Conservation (phyloP, 2,888 invertebrate genomes). For the Graphium colonna region DNA sequence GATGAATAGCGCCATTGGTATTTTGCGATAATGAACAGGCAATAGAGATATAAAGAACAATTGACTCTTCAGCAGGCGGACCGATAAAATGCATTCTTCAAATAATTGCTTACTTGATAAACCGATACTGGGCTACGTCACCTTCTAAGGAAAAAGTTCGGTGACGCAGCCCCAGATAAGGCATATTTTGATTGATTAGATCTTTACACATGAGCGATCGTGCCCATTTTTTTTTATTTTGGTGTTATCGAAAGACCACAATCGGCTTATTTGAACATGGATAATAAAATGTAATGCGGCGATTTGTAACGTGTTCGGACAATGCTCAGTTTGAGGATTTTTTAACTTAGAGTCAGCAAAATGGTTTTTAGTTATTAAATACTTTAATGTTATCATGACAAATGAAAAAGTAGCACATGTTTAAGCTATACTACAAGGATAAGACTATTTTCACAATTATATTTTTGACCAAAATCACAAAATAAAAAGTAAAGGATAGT, state of each 20-base stretch:
- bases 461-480: no score
- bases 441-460: no score
- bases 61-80: conserved; percentile 39
- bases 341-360: no score
- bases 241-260: neutral
- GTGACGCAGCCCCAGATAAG: conserved; percentile 32
- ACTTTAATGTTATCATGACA: no score
- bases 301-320: no score
- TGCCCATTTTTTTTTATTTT: neutral
- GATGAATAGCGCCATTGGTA: conserved; percentile 43
- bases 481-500: no score
- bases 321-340: no score
- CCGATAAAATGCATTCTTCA: conserved; percentile 57
- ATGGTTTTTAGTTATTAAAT: no score
- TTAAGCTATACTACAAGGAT: no score
- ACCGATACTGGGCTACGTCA: conserved; percentile 33
- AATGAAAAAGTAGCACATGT: no score
- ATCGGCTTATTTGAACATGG: neutral
- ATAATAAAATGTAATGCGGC: neutral
- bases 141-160: conserved; percentile 25
- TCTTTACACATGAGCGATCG: neutral
- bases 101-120: conserved; percentile 52
- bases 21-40: conserved; percentile 45
- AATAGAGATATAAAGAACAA: conserved; percentile 58
- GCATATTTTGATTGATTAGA: conserved; percentile 21